Percentiles rank a stretch among this genome's conserved stretches.
These are phyloP conservation scores for Dasysyrphus albostriatus DNA, from an alignment of 2,888 invertebrate genomes.

Conservation along the genomic window DNA sequence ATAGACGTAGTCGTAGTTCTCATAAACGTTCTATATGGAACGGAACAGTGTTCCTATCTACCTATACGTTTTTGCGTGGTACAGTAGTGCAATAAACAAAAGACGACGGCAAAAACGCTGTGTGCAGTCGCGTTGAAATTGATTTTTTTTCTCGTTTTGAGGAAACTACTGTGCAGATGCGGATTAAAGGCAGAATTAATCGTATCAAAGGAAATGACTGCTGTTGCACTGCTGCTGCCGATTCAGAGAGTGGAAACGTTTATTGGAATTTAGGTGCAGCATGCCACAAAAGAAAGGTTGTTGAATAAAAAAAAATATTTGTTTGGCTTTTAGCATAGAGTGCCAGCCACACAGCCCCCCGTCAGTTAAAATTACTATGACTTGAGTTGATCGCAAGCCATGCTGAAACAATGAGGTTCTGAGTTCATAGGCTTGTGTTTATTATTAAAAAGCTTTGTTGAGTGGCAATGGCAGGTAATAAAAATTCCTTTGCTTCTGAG, in stretches of 20 bases:
- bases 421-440: slow-evolving; percentile 2
- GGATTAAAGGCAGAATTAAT: slow-evolving; percentile 60
- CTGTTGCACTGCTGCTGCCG: slow-evolving; percentile 27
- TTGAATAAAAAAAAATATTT: slow-evolving; percentile 8
- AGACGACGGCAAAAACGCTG: slow-evolving; percentile 26
- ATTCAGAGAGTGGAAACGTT: slow-evolving; percentile 30
- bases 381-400: slow-evolving; percentile 23
- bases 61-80: neutral
- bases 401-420: slow-evolving; percentile 10
- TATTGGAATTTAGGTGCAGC: slow-evolving; percentile 53
- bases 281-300: slow-evolving; percentile 10
- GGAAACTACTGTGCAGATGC: slow-evolving; percentile 24
- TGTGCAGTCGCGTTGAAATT: slow-evolving; percentile 50
- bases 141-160: slow-evolving; percentile 42
- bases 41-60: neutral
- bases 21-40: slow-evolving; percentile 4
- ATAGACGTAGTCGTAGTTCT: neutral
- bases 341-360: neutral
- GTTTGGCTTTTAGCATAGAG: neutral
- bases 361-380: slow-evolving; percentile 7
- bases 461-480: neutral
- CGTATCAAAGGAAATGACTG: slow-evolving; percentile 57
- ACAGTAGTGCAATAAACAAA: slow-evolving; percentile 32
- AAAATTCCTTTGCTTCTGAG: neutral
- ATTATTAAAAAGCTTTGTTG: slow-evolving; percentile 1